Evolutionary conservation across 1,140 invertebrate species (phyloP).

Genomic region (Zaprionus nigranus): DNA sequence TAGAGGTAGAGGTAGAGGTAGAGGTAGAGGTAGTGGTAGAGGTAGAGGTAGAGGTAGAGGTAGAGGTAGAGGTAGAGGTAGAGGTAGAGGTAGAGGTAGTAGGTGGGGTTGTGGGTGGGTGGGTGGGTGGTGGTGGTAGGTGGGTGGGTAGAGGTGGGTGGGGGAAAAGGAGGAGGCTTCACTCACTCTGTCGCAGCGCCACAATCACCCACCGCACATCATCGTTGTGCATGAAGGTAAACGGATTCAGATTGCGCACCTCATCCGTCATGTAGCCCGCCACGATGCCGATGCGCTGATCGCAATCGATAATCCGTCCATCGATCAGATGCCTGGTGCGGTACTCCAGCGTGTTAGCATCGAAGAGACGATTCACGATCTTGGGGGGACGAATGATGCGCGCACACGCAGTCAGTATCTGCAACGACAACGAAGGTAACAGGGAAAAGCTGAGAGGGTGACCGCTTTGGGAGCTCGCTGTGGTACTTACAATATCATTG

Average conservation of each 20-base stretch:
- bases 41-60: too few species aligned
- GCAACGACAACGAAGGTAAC: not conserved
- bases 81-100: not conserved
- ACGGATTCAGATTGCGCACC: constrained; percentile 91
- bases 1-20: too few species aligned
- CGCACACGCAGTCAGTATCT: constrained; percentile 89
- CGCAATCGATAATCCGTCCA: constrained; percentile 92
- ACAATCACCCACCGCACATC: constrained; percentile 93
- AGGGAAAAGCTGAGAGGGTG: not conserved
- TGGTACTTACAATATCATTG: constrained; percentile 86
- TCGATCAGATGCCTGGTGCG: constrained; percentile 93
- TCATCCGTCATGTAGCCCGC: constrained; percentile 94
- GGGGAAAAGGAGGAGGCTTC: too few species aligned
- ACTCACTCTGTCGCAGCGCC: constrained; percentile 93
- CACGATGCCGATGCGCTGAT: constrained; percentile 93
- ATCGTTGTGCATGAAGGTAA: constrained; percentile 94
- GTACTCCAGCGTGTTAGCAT: constrained; percentile 92
- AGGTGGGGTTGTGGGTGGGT: too few species aligned
- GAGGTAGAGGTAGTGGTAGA: too few species aligned
- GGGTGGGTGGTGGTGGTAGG: too few species aligned
- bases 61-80: too few species aligned
- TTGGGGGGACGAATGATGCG: constrained; percentile 88
- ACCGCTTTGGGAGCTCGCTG: not conserved
- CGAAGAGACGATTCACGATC: constrained; percentile 88
- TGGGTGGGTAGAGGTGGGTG: too few species aligned